Base-by-base conservation (phyloP, 2,113 vertebrate species). In the Paraplagusia blochii region DNA sequence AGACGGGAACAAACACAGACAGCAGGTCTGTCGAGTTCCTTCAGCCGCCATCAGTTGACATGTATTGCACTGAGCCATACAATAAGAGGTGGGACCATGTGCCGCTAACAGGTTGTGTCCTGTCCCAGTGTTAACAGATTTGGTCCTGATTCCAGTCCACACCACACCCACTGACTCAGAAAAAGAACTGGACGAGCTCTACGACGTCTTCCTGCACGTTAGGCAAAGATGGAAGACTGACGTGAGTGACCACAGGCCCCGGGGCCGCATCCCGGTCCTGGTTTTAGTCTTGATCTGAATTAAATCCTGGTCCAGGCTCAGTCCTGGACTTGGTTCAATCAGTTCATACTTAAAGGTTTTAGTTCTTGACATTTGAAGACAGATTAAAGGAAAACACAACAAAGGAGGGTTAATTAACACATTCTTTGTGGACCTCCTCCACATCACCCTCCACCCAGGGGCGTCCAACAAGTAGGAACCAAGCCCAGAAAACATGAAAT, bases 171-270 rank as follows among this genome's bases (percentile, higher is more conserved):
- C 13, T 4, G 79, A 84, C 61, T 59, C 84, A 0, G 63, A 82
- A 49, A 76, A 63, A 53, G 87, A 90, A 57, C 69, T 89, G 29
- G 84, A 88, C 18, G 82, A 88, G 59, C 67, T 90, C 19, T 81
- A 83, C 4, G 72, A 88, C 6, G 84, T 89, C 33, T 70, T 79
- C 46, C 59, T 77, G 40, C 42, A 33, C 1, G 69, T 87, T n/a
- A 82, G 48, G 49, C 44, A 85, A 8, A 77, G 79, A 58, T 86
- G 85, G 88, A 81, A 76, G 58, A 86, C 75, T 1, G 69, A 81
- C 35, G 56, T 69, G 48, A 74, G 72, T 59, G 12, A 1, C 11
- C 11, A 16, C 9, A 18, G 16, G 42, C 13, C n/a, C n/a, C n/a
- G n/a, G n/a, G n/a, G n/a, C n/a, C n/a, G n/a, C n/a, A 29, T 2